Percentiles rank a stretch among this genome's conserved stretches.
Evolutionary conservation across 2,888 invertebrate genomes (phyloP).

Genomic region (Erebia palarica): DNA sequence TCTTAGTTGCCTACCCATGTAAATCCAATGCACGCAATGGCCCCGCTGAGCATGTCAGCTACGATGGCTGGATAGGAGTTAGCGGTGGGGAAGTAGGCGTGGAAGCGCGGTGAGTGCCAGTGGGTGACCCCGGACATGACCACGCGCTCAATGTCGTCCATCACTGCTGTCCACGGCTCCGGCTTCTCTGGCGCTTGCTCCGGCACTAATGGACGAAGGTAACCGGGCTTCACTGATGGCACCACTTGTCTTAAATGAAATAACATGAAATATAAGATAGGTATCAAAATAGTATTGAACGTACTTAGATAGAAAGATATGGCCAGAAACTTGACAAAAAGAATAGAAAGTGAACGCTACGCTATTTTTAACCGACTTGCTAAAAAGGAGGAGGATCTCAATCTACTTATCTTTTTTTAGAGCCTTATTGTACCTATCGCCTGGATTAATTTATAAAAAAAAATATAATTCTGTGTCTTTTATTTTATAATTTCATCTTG

Average conservation of each 20-base stretch:
- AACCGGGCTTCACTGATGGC: conserved; percentile 96
- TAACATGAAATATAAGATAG: not conserved
- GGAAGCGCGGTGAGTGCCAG: conserved; percentile 98
- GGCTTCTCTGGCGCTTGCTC: conserved; percentile 91
- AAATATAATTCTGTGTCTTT: no score
- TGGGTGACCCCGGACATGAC: conserved; percentile 99
- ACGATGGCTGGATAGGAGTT: conserved; percentile 97
- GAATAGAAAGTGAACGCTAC: no score
- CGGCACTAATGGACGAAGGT: conserved; percentile 93
- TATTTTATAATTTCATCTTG: no score
- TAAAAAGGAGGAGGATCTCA: no score
- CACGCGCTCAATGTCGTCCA: conserved; percentile 95
- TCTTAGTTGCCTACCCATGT: conserved; percentile 89
- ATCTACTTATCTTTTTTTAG: no score
- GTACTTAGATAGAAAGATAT: no score
- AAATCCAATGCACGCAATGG: conserved; percentile 97
- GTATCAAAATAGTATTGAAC: no score
- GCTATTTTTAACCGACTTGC: no score
- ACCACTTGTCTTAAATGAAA: conserved; percentile 87
- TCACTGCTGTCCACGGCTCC: conserved; percentile 95
- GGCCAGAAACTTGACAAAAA: no score
- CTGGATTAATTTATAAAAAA: no score
- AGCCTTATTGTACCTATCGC: no score
- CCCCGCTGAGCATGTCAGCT: conserved; percentile 96
- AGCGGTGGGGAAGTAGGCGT: conserved; percentile 97